Base-by-base conservation (phyloP, 2,113 vertebrate species). In the Ochotona curzoniae region DNA sequence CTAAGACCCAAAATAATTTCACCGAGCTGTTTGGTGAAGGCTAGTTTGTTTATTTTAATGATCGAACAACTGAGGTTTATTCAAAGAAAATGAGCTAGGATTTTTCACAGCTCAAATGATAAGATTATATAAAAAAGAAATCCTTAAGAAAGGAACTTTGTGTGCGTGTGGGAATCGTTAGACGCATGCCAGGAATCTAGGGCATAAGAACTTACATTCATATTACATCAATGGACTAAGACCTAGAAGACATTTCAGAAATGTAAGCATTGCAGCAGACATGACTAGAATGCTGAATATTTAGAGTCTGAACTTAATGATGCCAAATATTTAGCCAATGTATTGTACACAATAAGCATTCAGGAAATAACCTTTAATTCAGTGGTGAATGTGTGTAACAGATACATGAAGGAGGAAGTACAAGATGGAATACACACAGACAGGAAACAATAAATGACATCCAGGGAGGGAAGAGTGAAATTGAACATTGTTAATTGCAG, bases 1-100 rank as follows among this genome's bases (percentile, higher is more conserved):
- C 67, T 64, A 78, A 15, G 70, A 11, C 81, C 35, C 70, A 95
- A 80, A 66, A 87, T 2, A 83, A 4, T 63, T 86, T 94, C 25
- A 66, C 13, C 63, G 71, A 79, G 61, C 38, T 61, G 11, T 51
- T 57, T 93, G 35, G 74, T 83, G 64, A 96, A 79, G 47, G n/a
- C 60, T 74, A 85, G 97, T 97, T 97, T 67, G 96, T 94, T 93
- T 85, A 89, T 96, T 97, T 96, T 74, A 89, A 90, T 95, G 95
- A 95, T 78, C 75, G 75, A 81, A 89, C 80, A 38, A 63, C 94
- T 64, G 63, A 89, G 61, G 18, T 96, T 97, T 86, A 93, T 60
- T 85, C 81, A 92, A 94, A 90, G 63, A 95, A 95, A 97, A 94
- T 69, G 79, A 93, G n/a, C 89, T 86, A 44, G 67, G 49, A 25